Base-by-base conservation (phyloP, 2,797 vertebrate species). In the Crypturellus tataupa region DNA sequence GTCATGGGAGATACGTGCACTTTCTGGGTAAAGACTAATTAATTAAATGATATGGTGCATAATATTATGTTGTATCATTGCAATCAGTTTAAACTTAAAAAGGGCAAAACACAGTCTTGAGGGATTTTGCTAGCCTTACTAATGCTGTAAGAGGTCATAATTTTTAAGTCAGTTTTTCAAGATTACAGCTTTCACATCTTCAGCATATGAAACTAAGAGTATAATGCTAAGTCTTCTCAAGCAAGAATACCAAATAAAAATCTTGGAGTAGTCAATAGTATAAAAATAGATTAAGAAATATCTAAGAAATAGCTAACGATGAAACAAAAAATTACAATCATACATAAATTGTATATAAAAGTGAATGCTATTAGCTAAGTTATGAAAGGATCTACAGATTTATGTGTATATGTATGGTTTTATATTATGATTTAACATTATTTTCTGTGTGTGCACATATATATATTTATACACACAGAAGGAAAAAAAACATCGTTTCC, bases 231-330 rank as follows among this genome's bases (percentile, higher is more conserved):
- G 44, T 64, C 33, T 71, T 47, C 21, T 53, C 17, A 29, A 89
- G 37, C 49, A 78, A 6, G 23, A 73, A 44, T 68, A 16, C 15
- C 15, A 33, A 71, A 19, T 33, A 49, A 40, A 60, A 44, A n/a
- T 51, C 12, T 3, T 71, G 44, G 23, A 83, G 29, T 55, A 64
- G 46, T 64, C 25, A 17, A 0, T 27, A 49, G 47, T 18, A 31
- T 10, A 23, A 3, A 46, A 63, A 31, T 9, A 71, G 31, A 44
- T 37, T 13, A 23, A 76, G 31, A 75, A 12, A 25, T 25, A 29
- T 0, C 0, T 13, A 23, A 76, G 31, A 75, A 12, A 25, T 25
- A 29, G 0, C 0, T 72, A 17, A 59, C 29, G 33, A 35, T 87
- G 80, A 62, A 90, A 60, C 10, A 49, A 47, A 69, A 76, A 35